Evolutionary conservation across 2,888 invertebrate genomes (phyloP).

Genomic region (Lathronympha strigana): DNA sequence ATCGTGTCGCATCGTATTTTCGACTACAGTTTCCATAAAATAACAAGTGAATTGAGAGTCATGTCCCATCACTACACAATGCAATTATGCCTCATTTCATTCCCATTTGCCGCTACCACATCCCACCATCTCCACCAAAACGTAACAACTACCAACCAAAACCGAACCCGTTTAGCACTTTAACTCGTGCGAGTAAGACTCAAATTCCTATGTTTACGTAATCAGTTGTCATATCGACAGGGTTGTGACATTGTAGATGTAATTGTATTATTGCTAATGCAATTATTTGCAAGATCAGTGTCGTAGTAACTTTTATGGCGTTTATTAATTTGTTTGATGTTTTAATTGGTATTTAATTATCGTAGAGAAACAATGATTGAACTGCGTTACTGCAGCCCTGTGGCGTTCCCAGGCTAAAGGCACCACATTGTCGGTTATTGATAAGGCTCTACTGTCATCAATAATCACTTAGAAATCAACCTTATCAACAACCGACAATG

Average conservation of each 20-base stretch:
- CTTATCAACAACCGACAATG: no score
- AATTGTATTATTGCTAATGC: conserved; percentile 27
- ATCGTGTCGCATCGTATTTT: no score
- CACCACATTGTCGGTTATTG: no score
- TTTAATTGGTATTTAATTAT: conserved; percentile 2
- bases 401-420: no score
- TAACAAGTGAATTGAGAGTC: background rate
- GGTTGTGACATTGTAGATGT: conserved; percentile 15
- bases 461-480: no score
- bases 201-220: background rate
- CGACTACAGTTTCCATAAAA: no score
- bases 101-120: conserved; percentile 24
- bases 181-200: background rate
- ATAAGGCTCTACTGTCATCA: no score
- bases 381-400: background rate
- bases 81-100: conserved; percentile 28
- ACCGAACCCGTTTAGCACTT: background rate
- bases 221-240: background rate
- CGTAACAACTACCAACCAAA: background rate
- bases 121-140: background rate
- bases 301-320: conserved; percentile 3
- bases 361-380: background rate
- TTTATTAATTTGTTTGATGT: conserved; percentile 15
- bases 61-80: conserved; percentile 7
- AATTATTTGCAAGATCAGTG: conserved; percentile 27